Conservation (phyloP, 2,113 vertebrate genomes). For the Bubo scandiacus region DNA sequence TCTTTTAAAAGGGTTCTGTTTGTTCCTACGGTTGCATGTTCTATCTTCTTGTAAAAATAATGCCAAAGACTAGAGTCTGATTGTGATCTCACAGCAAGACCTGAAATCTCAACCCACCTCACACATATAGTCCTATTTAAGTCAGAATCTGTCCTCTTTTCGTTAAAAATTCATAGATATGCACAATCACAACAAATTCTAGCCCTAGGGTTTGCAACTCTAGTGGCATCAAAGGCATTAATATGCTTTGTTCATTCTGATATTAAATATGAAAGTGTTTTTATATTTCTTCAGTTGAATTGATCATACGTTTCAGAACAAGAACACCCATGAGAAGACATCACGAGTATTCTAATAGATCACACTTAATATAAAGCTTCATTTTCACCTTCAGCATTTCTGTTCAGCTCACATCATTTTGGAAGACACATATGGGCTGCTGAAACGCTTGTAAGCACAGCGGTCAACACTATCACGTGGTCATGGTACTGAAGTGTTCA, state of each 20-base stretch:
- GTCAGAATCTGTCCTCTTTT: neutral
- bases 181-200: neutral
- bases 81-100: neutral
- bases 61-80: neutral
- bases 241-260: neutral
- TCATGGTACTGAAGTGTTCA: neutral
- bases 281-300: neutral
- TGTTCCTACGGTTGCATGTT: neutral
- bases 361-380: neutral
- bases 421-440: neutral
- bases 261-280: conserved; percentile 5
- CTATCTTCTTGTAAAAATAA: neutral
- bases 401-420: neutral
- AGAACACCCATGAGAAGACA: conserved; percentile 29
- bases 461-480: neutral
- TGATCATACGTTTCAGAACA: neutral
- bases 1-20: neutral
- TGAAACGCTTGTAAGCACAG: neutral
- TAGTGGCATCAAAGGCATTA: conserved; percentile 1
- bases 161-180: conserved; percentile 21
- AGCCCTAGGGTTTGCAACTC: neutral
- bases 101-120: neutral
- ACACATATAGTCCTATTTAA: neutral
- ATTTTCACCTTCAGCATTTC: conserved; percentile 7
- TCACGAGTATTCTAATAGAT: neutral